Conservation (phyloP, 2,113 vertebrate genomes). For the Pampusana beccarii region DNA sequence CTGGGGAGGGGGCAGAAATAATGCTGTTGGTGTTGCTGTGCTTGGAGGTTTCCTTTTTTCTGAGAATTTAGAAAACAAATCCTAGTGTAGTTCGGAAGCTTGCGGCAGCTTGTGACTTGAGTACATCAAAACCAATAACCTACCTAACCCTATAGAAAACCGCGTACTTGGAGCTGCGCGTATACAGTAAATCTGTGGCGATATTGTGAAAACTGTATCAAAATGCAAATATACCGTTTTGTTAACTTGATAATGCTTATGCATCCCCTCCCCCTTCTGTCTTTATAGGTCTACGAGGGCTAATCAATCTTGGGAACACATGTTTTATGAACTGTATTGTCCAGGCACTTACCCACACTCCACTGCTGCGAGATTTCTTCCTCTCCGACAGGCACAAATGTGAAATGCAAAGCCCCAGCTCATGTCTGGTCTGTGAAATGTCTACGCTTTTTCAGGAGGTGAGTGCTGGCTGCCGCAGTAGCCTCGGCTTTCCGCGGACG, state of each 20-base stretch:
- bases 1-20: background rate
- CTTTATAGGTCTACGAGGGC: slow-evolving; percentile 89
- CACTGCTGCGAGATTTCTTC: slow-evolving; percentile 96
- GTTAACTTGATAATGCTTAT: slow-evolving; percentile 28
- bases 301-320: slow-evolving; percentile 98
- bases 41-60: background rate
- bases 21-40: background rate
- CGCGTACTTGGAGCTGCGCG: background rate
- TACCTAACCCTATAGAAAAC: background rate
- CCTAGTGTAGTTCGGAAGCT: background rate
- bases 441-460: slow-evolving; percentile 98
- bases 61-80: background rate
- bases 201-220: background rate
- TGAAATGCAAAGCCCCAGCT: slow-evolving; percentile 97
- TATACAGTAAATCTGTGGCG: background rate
- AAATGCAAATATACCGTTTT: background rate
- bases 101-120: background rate
- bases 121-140: background rate
- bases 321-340: slow-evolving; percentile 99
- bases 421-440: slow-evolving; percentile 99
- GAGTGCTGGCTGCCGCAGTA: slow-evolving; percentile 23
- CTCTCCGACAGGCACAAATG: slow-evolving; percentile 97
- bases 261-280: slow-evolving; percentile 17
- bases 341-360: slow-evolving; percentile 97
- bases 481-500: background rate